Percentiles rank a stretch among this genome's conserved stretches.
Conservation (phyloP, 2,888 invertebrate genomes). For the Abscondita cerata region DNA sequence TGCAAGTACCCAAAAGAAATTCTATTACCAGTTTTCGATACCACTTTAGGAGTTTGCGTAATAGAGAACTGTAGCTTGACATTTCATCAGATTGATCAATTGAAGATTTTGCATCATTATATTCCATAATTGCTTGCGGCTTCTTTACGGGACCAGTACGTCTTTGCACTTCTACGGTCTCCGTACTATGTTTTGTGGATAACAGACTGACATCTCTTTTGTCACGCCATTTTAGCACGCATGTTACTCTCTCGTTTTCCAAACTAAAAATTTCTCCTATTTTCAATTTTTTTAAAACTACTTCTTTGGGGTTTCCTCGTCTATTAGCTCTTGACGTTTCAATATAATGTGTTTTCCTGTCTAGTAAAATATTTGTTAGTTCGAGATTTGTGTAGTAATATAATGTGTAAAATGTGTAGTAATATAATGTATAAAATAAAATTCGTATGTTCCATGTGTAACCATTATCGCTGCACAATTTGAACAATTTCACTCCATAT, state of each 20-base stretch:
- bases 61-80: conserved; percentile 26
- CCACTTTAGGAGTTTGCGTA: conserved; percentile 37
- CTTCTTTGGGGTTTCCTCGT: conserved; percentile 9
- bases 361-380: conserved; percentile 18
- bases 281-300: conserved; percentile 36
- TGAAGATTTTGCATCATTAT: conserved; percentile 36
- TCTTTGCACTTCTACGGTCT: conserved; percentile 11
- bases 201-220: conserved; percentile 26
- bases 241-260: conserved; percentile 40
- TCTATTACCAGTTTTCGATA: conserved; percentile 41
- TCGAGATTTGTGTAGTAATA: conserved; percentile 36
- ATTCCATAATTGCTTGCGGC: conserved; percentile 33
- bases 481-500: conserved; percentile 39
- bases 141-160: conserved; percentile 20
- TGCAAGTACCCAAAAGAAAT: conserved; percentile 31
- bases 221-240: conserved; percentile 42
- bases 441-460: conserved; percentile 21
- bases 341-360: neutral
- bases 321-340: neutral
- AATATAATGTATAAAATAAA: too few relatives aligned
- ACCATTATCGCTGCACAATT: too few relatives aligned
- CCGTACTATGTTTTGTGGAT: conserved; percentile 3
- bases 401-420: too few relatives aligned
- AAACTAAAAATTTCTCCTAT: conserved; percentile 38
- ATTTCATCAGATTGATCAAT: conserved; percentile 40